phyloP scores from a whole-genome alignment of 2,113 vertebrate species.

The Sigmodon hispidus region DNA sequence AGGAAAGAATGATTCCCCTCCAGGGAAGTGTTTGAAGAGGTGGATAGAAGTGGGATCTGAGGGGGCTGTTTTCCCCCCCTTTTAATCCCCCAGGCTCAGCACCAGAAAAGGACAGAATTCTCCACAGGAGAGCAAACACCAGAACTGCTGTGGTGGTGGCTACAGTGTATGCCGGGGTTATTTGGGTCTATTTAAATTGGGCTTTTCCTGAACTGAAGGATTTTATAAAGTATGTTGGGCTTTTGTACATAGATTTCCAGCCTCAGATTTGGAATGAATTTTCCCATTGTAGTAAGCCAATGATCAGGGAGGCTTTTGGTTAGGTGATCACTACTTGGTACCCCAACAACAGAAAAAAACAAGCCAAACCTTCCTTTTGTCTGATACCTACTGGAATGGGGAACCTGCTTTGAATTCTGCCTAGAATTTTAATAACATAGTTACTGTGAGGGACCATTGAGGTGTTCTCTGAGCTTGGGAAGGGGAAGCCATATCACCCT shows the following conservation, averaged over 20 bases:
- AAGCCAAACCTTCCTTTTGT: neutral
- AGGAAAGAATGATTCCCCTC: neutral
- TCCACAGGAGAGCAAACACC: slow-evolving; percentile 18
- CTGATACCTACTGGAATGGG: neutral
- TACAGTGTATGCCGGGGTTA: slow-evolving; percentile 4
- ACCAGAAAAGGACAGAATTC: neutral
- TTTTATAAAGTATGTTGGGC: slow-evolving; percentile 65
- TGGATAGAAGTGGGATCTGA: neutral
- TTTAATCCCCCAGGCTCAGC: neutral
- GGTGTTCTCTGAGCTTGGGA: fast-evolving
- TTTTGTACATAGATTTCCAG: slow-evolving; percentile 42
- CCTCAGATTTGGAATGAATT: slow-evolving; percentile 24
- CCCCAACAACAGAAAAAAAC: neutral
- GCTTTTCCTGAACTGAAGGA: slow-evolving; percentile 46
- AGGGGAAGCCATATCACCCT: neutral
- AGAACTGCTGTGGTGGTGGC: neutral
- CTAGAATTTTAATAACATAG: slow-evolving; percentile 18
- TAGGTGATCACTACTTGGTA: neutral
- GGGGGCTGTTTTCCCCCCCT: neutral
- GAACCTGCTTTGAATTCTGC: slow-evolving; percentile 13
- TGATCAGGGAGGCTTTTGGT: neutral
- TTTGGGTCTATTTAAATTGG: slow-evolving; percentile 40
- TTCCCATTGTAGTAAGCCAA: neutral
- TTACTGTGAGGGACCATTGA: fast-evolving
- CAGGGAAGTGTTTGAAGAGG: neutral